Conservation (phyloP, 1,140 invertebrate genomes). For the Triops cancriformis region DNA sequence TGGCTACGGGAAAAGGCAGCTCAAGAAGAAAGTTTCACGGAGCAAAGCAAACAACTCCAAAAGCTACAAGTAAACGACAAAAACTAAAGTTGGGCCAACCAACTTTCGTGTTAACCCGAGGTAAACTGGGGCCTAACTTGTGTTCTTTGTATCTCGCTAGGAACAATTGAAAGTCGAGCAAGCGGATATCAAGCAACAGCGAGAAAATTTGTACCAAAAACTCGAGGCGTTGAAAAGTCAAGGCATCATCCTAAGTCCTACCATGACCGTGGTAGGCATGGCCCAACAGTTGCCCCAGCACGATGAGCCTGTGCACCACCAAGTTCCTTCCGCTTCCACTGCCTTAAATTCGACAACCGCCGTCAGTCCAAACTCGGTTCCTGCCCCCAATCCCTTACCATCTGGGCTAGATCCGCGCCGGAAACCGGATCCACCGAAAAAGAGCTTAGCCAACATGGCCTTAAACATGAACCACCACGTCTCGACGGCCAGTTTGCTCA, state of each 20-base stretch:
- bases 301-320: slow-evolving; percentile 13
- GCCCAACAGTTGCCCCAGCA: slow-evolving; percentile 1
- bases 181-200: slow-evolving; percentile 70
- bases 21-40: slow-evolving; percentile 38
- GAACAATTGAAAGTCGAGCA: slow-evolving; percentile 63
- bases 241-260: slow-evolving; percentile 49
- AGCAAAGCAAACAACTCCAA: slow-evolving; percentile 49
- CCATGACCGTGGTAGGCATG: slow-evolving; percentile 32
- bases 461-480: slow-evolving; percentile 27
- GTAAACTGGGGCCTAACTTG: slow-evolving; percentile 26
- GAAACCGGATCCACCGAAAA: slow-evolving; percentile 33
- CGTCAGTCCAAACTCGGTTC: neutral
- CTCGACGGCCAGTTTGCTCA: slow-evolving; percentile 28
- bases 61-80: slow-evolving; percentile 46
- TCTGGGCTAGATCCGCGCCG: slow-evolving; percentile 31
- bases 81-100: neutral
- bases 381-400: slow-evolving; percentile 31
- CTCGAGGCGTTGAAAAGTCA: slow-evolving; percentile 66
- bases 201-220: slow-evolving; percentile 74
- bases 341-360: neutral
- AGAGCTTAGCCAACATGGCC: neutral
- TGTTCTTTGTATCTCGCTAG: slow-evolving; percentile 37
- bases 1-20: slow-evolving; percentile 55
- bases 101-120: neutral
- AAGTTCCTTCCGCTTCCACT: neutral